Evolutionary conservation across 2,113 vertebrate genomes (phyloP).

Genomic region (Eretmochelys imbricata): DNA sequence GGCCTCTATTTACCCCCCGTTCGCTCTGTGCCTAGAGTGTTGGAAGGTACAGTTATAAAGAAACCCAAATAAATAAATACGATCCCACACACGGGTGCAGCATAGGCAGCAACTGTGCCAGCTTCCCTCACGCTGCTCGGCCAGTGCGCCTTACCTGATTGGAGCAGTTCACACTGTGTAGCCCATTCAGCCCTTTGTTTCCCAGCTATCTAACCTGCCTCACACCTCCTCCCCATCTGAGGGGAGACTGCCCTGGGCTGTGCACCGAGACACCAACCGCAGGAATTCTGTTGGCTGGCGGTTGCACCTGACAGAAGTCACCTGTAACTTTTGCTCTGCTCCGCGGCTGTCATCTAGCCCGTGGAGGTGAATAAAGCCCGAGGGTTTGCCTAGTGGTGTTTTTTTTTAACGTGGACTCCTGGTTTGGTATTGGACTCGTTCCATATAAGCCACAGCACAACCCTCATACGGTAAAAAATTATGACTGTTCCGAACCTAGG

Average conservation of each 20-base stretch:
- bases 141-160: neutral
- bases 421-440: neutral
- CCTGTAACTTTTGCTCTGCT: neutral
- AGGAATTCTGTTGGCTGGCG: neutral
- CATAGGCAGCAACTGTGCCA: neutral
- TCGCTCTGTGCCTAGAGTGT: neutral
- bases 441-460: accelerated
- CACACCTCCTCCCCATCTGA: neutral
- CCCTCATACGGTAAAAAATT: neutral
- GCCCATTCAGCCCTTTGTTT: neutral
- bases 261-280: neutral
- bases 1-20: neutral
- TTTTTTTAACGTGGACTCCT: accelerated
- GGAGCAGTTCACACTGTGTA: neutral
- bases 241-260: neutral
- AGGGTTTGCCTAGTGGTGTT: neutral
- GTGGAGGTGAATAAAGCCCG: neutral
- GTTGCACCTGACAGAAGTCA: neutral
- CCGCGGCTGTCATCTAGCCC: neutral
- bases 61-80: neutral
- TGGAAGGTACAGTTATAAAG: neutral
- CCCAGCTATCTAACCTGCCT: neutral
- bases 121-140: neutral
- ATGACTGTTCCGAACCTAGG: accelerated
- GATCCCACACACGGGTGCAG: neutral